phyloP scores from a whole-genome alignment of 1,140 invertebrate genomes.

The Rhyzopertha dominica region DNA sequence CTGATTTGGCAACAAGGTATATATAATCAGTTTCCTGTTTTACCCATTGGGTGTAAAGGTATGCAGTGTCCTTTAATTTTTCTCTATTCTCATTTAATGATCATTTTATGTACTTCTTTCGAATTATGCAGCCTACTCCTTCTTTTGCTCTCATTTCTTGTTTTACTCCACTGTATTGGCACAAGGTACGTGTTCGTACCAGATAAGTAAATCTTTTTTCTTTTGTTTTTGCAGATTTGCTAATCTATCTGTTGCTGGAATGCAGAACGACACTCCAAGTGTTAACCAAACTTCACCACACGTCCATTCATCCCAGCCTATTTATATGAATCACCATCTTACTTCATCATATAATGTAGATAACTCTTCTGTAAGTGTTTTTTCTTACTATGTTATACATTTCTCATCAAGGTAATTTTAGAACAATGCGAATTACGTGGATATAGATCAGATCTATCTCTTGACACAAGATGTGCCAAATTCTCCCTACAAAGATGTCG shows the following conservation, averaged over 20 bases:
- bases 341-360: slow-evolving; percentile 54
- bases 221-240: slow-evolving; percentile 53
- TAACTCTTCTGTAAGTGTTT: slow-evolving; percentile 42
- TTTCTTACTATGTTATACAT: slow-evolving; percentile 29
- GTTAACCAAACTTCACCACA: slow-evolving; percentile 20
- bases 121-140: too few species aligned
- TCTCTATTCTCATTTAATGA: too few species aligned
- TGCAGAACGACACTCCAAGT: slow-evolving; percentile 29
- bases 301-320: slow-evolving; percentile 48
- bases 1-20: slow-evolving; percentile 69
- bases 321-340: slow-evolving; percentile 56
- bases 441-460: slow-evolving; percentile 52
- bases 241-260: slow-evolving; percentile 59
- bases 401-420: slow-evolving; percentile 33
- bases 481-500: slow-evolving; percentile 26
- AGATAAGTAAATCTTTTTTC: too few species aligned
- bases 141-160: too few species aligned
- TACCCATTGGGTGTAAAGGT: too few species aligned
- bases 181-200: too few species aligned
- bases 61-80: too few species aligned
- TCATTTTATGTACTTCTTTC: too few species aligned
- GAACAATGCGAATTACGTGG: slow-evolving; percentile 51
- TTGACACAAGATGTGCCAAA: slow-evolving; percentile 43
- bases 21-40: too few species aligned
- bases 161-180: too few species aligned